Base-by-base conservation (phyloP, 2,797 vertebrate genomes). In the Sebastes elongatus region DNA sequence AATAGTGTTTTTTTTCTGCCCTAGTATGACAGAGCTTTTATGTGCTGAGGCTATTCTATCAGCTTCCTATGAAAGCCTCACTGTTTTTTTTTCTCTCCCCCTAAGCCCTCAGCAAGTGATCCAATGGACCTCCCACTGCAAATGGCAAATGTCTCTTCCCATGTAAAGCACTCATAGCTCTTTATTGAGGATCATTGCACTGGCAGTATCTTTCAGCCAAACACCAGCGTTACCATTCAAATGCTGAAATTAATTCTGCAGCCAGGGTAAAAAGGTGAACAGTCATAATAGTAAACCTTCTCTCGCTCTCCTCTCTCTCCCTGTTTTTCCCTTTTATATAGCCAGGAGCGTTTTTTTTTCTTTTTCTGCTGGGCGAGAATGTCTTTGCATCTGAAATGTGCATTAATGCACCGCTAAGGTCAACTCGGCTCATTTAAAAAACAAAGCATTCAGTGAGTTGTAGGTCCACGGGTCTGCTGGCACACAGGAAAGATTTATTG, bases 401-500 rank as follows among this genome's bases (percentile, higher is more conserved):
- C 84, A 89, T 92, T 89, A 91, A 89, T 91, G 88, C 79, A 87
- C 75, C 33, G 18, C 71, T 90, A 86, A 92, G 93, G 93, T 92
- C 93, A 94, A 87, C 84, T 82, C 42, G 10, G 86, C 88, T 92
- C 63, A 91, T 91, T 94, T 93, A 72, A 93, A 92, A 93, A 93
- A 91, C 90, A 92, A 93, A 92, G 76, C 86, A 86, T 84, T 78
- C 67, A 42, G 80, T 92, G 86, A 88, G 87, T 80, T 83, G 84
- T 75, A 78, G 77, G 69, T 88, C 81, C 81, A 72, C 18, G 22
- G 85, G 84, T 89, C 85, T 88, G 74, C 88, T 83, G 88, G 87
- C 91, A 83, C 86, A 81, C 82, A 85, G 77, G 81, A 83, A 86
- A 92, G 93, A 94, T 94, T 93, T 93, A 94, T 93, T 89, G 89